Conservation (phyloP, 2,113 vertebrate genomes). For the Centropus unirufus region DNA sequence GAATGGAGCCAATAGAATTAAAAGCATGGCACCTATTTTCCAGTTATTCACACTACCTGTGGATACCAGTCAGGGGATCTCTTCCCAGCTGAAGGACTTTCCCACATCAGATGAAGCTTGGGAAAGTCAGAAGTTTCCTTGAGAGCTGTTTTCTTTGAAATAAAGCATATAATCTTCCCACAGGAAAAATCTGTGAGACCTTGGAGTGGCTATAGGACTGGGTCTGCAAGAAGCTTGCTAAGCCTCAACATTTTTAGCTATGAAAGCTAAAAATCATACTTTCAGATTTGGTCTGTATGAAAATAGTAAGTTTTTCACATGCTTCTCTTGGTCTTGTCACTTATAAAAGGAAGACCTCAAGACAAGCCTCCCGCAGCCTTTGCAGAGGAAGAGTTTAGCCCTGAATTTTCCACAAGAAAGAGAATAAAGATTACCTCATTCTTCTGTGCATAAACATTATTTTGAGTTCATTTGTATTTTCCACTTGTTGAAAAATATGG, state of each 20-base stretch:
- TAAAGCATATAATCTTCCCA: not conserved
- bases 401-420: not conserved
- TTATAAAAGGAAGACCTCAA: not conserved
- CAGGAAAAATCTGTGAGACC: not conserved
- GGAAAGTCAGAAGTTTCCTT: not conserved
- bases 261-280: not conserved
- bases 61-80: not conserved
- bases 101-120: not conserved
- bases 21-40: not conserved
- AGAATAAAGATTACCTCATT: not conserved
- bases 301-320: not conserved
- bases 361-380: not conserved
- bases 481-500: not conserved
- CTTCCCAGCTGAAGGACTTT: not conserved
- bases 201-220: not conserved
- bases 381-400: not conserved
- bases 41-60: not conserved
- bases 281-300: not conserved
- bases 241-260: not conserved
- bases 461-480: not conserved
- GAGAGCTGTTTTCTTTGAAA: conserved; percentile 10
- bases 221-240: not conserved
- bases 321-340: not conserved
- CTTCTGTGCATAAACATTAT: not conserved
- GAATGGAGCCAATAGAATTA: not conserved